Percentiles rank a stretch among this genome's conserved stretches.
Conservation (phyloP, 1,140 invertebrate genomes). For the Plectrocnemia conspersa region DNA sequence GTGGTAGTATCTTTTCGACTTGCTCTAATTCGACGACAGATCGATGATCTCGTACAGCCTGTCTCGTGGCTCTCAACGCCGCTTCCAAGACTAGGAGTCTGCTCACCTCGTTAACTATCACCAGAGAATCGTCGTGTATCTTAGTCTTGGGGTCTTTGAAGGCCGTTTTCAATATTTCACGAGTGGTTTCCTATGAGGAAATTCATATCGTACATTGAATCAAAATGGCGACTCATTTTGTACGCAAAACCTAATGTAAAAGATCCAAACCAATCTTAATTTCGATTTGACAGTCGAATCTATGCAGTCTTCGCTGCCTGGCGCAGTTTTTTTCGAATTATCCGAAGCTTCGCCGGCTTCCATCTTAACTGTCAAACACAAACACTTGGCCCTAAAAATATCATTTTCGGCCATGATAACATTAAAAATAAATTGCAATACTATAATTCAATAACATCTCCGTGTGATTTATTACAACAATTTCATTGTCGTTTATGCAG, state of each 20-base stretch:
- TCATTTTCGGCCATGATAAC: neutral
- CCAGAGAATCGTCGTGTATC: slow-evolving; percentile 39
- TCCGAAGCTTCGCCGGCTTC: neutral
- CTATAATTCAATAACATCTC: no score
- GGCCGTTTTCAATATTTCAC: slow-evolving; percentile 40
- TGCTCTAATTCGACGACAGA: slow-evolving; percentile 45
- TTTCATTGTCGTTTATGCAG: no score
- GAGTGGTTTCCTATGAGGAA: slow-evolving; percentile 39
- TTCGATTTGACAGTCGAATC: neutral
- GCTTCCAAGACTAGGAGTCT: slow-evolving; percentile 50
- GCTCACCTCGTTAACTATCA: slow-evolving; percentile 46
- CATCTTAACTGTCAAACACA: slow-evolving; percentile 8
- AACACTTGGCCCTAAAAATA: neutral
- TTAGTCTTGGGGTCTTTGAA: slow-evolving; percentile 42
- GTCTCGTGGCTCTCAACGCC: slow-evolving; percentile 46
- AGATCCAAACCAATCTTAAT: slow-evolving; percentile 4
- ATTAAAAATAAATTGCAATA: no score
- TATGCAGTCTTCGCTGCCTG: neutral
- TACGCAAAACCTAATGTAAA: neutral
- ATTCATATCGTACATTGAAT: neutral
- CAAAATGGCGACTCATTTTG: neutral
- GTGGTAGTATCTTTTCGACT: slow-evolving; percentile 48
- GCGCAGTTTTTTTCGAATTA: no score
- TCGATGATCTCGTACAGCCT: slow-evolving; percentile 45
- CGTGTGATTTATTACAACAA: no score